These are phyloP conservation scores for Orthosia gothica DNA, from an alignment of 2,888 invertebrate genomes.

Conservation along the genomic window DNA sequence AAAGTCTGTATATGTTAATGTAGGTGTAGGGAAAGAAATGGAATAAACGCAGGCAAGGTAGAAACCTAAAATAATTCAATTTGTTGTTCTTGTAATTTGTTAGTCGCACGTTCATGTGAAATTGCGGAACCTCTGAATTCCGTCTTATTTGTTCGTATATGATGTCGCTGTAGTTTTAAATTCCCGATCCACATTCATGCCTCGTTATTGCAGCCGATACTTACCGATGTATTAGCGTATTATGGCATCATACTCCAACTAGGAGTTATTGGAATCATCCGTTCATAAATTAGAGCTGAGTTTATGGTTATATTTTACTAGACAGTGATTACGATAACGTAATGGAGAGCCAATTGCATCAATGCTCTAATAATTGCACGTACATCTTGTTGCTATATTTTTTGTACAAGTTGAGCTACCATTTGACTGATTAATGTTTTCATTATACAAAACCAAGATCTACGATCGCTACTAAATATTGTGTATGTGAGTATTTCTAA, in stretches of 20 bases:
- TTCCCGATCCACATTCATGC: not conserved
- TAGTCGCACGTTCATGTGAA: not conserved
- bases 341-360: conserved; percentile 20
- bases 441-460: conserved; percentile 11
- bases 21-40: not conserved
- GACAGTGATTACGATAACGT: conserved; percentile 43
- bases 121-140: not conserved
- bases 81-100: not conserved
- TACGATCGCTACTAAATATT: conserved; percentile 12
- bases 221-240: conserved; percentile 4
- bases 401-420: conserved; percentile 8
- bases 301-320: conserved; percentile 28
- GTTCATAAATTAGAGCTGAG: conserved; percentile 49
- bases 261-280: conserved; percentile 45
- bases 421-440: conserved; percentile 45
- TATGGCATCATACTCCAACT: conserved; percentile 26
- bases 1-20: not conserved
- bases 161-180: conserved; percentile 6
- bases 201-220: conserved; percentile 22
- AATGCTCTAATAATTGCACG: conserved; percentile 21
- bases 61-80: not conserved
- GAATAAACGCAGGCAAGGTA: not conserved
- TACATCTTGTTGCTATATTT: conserved; percentile 16
- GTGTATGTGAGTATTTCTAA: conserved; percentile 14
- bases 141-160: not conserved